Evolutionary conservation across 2,888 invertebrate species (phyloP).

Genomic region (Diploptera punctata): DNA sequence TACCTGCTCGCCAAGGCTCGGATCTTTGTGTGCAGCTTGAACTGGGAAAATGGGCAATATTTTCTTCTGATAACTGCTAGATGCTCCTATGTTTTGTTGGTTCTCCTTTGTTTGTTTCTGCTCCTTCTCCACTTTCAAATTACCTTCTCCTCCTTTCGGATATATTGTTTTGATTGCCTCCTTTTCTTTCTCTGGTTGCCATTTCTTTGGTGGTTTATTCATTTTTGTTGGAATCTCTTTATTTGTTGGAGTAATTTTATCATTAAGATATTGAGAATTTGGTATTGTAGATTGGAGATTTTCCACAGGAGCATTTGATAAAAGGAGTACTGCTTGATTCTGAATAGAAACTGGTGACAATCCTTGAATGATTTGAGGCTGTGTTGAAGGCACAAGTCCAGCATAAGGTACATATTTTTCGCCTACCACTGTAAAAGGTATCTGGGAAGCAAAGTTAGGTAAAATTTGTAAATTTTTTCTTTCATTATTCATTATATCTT

Average conservation of each 20-base stretch:
- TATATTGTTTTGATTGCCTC: background rate
- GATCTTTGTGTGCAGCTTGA: background rate
- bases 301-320: background rate
- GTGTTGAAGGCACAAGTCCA: background rate
- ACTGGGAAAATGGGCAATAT: background rate
- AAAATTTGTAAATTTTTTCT: background rate
- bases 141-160: background rate
- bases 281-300: no score
- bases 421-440: background rate
- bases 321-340: background rate
- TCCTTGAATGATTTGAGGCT: background rate
- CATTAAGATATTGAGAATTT: no score
- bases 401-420: background rate
- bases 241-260: no score
- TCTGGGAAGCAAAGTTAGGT: background rate
- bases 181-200: slow-evolving; percentile 52
- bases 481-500: background rate
- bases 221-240: no score
- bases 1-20: background rate
- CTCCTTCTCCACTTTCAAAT: background rate
- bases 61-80: background rate
- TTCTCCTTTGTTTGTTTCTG: background rate
- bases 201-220: slow-evolving; percentile 64
- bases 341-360: background rate
- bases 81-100: background rate